These are phyloP conservation scores for Channa argus DNA, from an alignment of 2,113 vertebrate species.

Conservation along the genomic window DNA sequence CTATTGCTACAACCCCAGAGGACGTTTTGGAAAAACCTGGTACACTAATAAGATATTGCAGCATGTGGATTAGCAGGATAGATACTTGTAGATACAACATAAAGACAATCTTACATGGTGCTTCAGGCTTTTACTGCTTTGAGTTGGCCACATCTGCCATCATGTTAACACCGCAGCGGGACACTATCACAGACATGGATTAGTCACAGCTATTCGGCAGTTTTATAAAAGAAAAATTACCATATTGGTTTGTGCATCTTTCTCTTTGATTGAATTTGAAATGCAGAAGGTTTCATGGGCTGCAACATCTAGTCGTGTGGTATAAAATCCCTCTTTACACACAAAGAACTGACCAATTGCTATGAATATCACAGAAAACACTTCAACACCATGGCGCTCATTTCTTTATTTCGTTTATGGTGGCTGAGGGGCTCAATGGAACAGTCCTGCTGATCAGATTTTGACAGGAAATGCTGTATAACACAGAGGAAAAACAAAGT, in stretches of 20 bases:
- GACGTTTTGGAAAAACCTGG: constrained; percentile 6
- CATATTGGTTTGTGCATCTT: neutral
- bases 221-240: neutral
- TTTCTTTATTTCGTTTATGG: neutral
- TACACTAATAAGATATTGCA: constrained; percentile 6
- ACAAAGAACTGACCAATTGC: neutral
- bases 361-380: neutral
- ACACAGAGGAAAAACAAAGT: no score
- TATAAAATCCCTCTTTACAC: no score
- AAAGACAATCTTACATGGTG: constrained; percentile 21
- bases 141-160: constrained; percentile 5
- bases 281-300: neutral
- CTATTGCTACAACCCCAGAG: constrained; percentile 16
- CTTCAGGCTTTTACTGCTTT: constrained; percentile 17
- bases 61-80: neutral
- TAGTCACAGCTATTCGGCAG: constrained; percentile 7
- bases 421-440: neutral
- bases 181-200: neutral
- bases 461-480: no score
- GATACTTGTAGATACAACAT: constrained; percentile 30
- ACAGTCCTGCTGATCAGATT: neutral
- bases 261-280: neutral
- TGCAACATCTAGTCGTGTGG: neutral
- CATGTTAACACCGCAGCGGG: neutral
- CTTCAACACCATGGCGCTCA: neutral